A percentile compares a stretch with the other conserved stretches of the same genome.
Conservation (phyloP, 2,888 invertebrate genomes). For the Zootermopsis nevadensis region DNA sequence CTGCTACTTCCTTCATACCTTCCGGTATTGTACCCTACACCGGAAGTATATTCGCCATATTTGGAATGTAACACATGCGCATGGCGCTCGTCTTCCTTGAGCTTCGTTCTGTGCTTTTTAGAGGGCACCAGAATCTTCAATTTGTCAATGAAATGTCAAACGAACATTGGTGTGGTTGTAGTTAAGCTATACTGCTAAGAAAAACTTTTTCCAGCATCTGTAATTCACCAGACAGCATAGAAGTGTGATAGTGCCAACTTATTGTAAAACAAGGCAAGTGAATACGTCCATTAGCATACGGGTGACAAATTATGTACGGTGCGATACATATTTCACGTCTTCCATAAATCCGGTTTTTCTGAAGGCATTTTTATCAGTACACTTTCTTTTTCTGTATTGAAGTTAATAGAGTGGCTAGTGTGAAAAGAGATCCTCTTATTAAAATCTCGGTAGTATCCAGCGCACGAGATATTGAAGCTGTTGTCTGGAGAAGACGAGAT, state of each 20-base stretch:
- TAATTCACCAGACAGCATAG: neutral
- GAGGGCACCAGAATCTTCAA: conserved; percentile 17
- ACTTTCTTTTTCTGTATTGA: conserved; percentile 8
- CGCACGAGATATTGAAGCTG: conserved; percentile 64
- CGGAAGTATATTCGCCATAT: conserved; percentile 5
- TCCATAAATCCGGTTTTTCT: conserved; percentile 29
- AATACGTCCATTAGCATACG: conserved; percentile 31
- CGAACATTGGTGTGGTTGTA: neutral
- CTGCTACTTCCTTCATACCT: too few relatives aligned
- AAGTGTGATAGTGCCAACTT: conserved; percentile 3
- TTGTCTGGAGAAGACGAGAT: conserved; percentile 62
- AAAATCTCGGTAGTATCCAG: conserved; percentile 65
- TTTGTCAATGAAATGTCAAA: conserved; percentile 40
- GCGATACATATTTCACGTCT: conserved; percentile 15
- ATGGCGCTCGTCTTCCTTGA: neutral
- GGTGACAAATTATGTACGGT: conserved; percentile 17
- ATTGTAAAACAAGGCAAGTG: conserved; percentile 24
- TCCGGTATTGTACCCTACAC: neutral
- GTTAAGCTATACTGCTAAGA: neutral
- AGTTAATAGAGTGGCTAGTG: conserved; percentile 52
- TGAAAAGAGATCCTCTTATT: conserved; percentile 61
- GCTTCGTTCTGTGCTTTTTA: conserved; percentile 1
- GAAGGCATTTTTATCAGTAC: conserved; percentile 29
- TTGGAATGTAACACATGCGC: conserved; percentile 24
- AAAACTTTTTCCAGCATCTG: neutral